Percentiles rank a stretch among this genome's conserved stretches.
These are phyloP conservation scores for Liopterus haemorrhoidalis DNA, from an alignment of 2,888 invertebrate species.

Conservation along the genomic window DNA sequence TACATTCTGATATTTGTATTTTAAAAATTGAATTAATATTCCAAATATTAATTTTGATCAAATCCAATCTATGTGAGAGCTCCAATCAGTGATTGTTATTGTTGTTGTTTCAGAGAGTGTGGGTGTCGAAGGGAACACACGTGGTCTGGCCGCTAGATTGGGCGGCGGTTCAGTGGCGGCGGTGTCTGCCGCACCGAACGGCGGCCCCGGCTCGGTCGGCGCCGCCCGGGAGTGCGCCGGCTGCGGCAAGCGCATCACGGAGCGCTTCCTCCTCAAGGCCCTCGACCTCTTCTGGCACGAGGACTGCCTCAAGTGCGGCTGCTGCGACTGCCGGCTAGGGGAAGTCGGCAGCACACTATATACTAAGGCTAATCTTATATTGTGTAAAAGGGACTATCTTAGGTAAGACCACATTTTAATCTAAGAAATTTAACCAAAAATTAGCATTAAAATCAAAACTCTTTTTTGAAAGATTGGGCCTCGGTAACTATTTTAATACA, in stretches of 20 bases:
- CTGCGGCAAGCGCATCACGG: conserved; percentile 80
- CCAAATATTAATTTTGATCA: no score
- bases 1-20: no score
- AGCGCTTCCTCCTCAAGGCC: conserved; percentile 75
- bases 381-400: conserved; percentile 88
- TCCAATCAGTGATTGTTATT: background rate
- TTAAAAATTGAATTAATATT: no score
- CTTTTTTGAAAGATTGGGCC: no score
- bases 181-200: conserved; percentile 38
- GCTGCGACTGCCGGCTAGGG: conserved; percentile 88
- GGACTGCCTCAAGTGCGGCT: conserved; percentile 86
- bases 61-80: background rate
- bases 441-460: no score
- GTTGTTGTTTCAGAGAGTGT: conserved; percentile 41
- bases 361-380: conserved; percentile 83
- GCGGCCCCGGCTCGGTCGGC: conserved; percentile 38
- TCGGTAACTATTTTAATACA: no score
- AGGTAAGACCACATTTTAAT: no score
- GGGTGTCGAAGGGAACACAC: conserved; percentile 42
- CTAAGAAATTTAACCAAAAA: no score
- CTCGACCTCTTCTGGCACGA: conserved; percentile 91
- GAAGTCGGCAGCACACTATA: conserved; percentile 88
- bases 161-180: no score
- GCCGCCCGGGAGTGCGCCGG: conserved; percentile 68
- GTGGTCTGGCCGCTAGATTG: conserved; percentile 28